Percentiles rank a stretch among this genome's conserved stretches.
phyloP scores from a whole-genome alignment of 2,888 invertebrate species.

The Cloeon dipterum region DNA sequence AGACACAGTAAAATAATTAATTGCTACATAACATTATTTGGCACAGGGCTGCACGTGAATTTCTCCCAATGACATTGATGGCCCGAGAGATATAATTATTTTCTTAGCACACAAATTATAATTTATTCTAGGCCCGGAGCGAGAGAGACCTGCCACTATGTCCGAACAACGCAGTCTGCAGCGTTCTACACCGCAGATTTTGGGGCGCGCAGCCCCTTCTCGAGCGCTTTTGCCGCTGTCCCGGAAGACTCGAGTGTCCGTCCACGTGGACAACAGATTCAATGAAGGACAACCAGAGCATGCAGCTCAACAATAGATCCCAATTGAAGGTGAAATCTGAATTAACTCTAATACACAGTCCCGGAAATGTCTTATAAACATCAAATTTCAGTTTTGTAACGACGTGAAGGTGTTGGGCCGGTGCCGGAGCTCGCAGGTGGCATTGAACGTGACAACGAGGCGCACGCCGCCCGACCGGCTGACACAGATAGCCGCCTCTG shows the following conservation, averaged over 20 bases:
- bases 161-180: slow-evolving; percentile 22
- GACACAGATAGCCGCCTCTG: neutral
- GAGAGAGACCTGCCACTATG: slow-evolving; percentile 33
- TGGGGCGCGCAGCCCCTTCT: slow-evolving; percentile 29
- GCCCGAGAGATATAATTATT: too few relatives aligned
- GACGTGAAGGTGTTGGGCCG: slow-evolving; percentile 14
- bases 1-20: too few relatives aligned
- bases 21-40: too few relatives aligned
- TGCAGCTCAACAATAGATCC: slow-evolving; percentile 31
- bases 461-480: neutral
- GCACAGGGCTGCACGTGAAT: too few relatives aligned
- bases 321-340: slow-evolving; percentile 39
- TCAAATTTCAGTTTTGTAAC: slow-evolving; percentile 25
- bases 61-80: too few relatives aligned
- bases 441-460: slow-evolving; percentile 18
- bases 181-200: slow-evolving; percentile 26
- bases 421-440: slow-evolving; percentile 14
- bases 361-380: neutral
- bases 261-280: slow-evolving; percentile 18
- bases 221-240: slow-evolving; percentile 35
- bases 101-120: too few relatives aligned
- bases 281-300: slow-evolving; percentile 15
- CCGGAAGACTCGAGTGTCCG: slow-evolving; percentile 24
- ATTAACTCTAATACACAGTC: slow-evolving; percentile 1
- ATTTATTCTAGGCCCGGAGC: slow-evolving; percentile 25